These are phyloP conservation scores for Andrena hattorfiana DNA, from an alignment of 2,888 invertebrate species.

Conservation along the genomic window DNA sequence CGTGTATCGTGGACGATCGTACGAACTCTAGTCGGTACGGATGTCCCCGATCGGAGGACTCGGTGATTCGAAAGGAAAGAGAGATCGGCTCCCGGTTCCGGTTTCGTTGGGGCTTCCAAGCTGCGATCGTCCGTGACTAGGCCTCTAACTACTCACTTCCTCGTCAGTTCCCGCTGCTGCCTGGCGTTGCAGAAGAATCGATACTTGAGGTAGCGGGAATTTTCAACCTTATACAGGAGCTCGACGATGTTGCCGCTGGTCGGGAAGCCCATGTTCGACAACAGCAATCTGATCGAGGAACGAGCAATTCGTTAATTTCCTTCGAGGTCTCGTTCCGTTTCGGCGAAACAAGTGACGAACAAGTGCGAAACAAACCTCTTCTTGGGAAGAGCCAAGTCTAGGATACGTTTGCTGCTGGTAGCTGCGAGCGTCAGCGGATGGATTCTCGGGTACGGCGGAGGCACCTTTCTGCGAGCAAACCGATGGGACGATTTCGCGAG, in stretches of 20 bases:
- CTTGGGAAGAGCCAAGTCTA: constrained; percentile 77
- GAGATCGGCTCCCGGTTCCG: no score
- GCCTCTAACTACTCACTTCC: constrained; percentile 69
- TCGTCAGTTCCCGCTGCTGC: constrained; percentile 65
- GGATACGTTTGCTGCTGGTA: constrained; percentile 70
- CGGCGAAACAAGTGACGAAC: background rate
- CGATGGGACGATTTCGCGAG: no score
- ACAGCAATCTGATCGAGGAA: constrained; percentile 41
- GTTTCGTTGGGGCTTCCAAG: no score
- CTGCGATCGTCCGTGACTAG: no score
- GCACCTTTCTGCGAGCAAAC: constrained; percentile 59
- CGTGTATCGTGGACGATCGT: no score
- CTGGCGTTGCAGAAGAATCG: constrained; percentile 77
- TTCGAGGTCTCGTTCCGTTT: background rate
- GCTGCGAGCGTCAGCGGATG: constrained; percentile 70
- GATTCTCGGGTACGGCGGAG: constrained; percentile 55
- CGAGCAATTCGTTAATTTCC: constrained; percentile 35
- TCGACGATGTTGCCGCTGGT: constrained; percentile 42
- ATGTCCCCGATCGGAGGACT: no score
- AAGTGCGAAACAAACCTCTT: no score
- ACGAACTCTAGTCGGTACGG: no score
- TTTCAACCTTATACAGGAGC: constrained; percentile 67
- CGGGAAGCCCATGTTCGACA: constrained; percentile 46
- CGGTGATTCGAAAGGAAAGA: no score
- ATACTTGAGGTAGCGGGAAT: constrained; percentile 78